phyloP scores from a whole-genome alignment of 1,140 invertebrate genomes.

The Drosophila orena region DNA sequence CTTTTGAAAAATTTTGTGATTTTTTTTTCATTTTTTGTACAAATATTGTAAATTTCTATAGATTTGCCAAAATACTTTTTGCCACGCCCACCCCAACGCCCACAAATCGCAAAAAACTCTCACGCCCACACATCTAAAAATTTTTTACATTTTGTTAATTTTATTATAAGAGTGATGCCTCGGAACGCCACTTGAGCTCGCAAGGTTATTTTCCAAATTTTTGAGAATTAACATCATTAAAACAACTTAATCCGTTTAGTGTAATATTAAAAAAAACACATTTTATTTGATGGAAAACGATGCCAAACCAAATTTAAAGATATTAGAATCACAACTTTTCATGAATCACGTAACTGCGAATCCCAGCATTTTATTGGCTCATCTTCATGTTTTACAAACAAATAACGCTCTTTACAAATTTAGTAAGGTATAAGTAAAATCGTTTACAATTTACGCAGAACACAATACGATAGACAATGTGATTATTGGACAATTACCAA shows the following conservation, averaged over 20 bases:
- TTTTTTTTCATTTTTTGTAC: too few relatives aligned
- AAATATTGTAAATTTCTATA: too few relatives aligned
- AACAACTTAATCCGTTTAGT: too few relatives aligned
- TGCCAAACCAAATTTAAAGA: constrained; percentile 1
- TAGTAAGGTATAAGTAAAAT: too few relatives aligned
- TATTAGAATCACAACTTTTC: constrained; percentile 8
- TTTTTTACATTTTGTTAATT: too few relatives aligned
- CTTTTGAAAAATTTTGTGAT: too few relatives aligned
- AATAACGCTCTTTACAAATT: neutral
- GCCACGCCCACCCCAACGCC: too few relatives aligned
- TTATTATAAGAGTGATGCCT: too few relatives aligned
- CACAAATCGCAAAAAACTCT: too few relatives aligned
- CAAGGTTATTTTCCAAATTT: neutral
- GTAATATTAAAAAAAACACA: constrained; percentile 10
- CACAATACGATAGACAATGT: neutral
- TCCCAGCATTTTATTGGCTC: neutral
- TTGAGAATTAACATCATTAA: neutral
- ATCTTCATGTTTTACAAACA: constrained; percentile 8
- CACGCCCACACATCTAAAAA: too few relatives aligned
- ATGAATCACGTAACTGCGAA: constrained; percentile 10
- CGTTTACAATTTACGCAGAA: too few relatives aligned
- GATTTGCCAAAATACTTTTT: too few relatives aligned
- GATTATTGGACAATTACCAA: neutral
- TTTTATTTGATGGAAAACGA: constrained; percentile 12
- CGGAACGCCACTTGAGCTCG: neutral